These are phyloP conservation scores for Diabrotica balteata DNA, from an alignment of 2,888 invertebrate genomes.

Conservation along the genomic window DNA sequence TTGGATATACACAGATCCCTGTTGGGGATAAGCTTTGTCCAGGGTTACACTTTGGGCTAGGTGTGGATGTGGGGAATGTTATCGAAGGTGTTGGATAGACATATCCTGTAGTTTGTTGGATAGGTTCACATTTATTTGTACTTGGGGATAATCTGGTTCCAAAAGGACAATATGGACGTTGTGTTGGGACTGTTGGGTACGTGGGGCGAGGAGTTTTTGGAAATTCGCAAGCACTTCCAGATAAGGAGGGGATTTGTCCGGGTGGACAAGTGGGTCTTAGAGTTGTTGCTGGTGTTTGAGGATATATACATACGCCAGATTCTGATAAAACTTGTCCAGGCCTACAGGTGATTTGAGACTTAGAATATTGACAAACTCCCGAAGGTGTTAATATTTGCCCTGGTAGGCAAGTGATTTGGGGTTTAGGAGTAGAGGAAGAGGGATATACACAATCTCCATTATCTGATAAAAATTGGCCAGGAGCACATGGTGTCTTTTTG, in stretches of 20 bases:
- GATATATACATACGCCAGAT: slow-evolving; percentile 36
- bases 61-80: slow-evolving; percentile 17
- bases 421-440: neutral
- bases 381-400: too few relatives aligned
- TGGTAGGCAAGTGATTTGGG: too few relatives aligned
- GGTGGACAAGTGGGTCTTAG: slow-evolving; percentile 33
- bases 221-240: slow-evolving; percentile 1
- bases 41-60: slow-evolving; percentile 28
- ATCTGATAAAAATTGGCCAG: slow-evolving; percentile 23
- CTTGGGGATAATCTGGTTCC: slow-evolving; percentile 12
- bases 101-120: slow-evolving; percentile 33
- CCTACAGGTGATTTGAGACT: neutral
- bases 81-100: slow-evolving; percentile 42
- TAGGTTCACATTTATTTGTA: slow-evolving; percentile 12
- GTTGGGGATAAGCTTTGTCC: slow-evolving; percentile 39
- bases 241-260: slow-evolving; percentile 7
- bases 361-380: too few relatives aligned
- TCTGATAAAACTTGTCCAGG: slow-evolving; percentile 30
- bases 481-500: slow-evolving; percentile 17
- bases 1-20: slow-evolving; percentile 30
- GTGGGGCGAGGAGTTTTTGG: neutral
- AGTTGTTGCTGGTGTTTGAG: slow-evolving; percentile 7
- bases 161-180: slow-evolving; percentile 17
- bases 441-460: slow-evolving; percentile 12
- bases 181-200: neutral